These are phyloP conservation scores for Erebia aethiops DNA, from an alignment of 2,888 invertebrate genomes.

Conservation along the genomic window DNA sequence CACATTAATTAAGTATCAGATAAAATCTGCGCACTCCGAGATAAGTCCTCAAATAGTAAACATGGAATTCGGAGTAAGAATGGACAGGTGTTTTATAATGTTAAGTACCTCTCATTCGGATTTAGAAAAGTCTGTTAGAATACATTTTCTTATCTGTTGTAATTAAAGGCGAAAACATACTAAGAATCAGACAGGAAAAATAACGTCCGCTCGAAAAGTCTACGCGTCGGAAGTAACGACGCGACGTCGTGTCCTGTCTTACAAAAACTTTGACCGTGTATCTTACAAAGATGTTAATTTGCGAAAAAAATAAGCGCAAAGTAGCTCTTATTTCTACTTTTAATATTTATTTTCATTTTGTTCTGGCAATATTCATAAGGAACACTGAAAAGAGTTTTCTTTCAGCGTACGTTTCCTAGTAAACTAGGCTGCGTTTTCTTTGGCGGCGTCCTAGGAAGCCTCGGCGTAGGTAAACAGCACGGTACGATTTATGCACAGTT, in stretches of 20 bases:
- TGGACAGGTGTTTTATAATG: slow-evolving; percentile 48
- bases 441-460: slow-evolving; percentile 69
- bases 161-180: background rate
- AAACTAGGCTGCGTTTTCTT: slow-evolving; percentile 78
- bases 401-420: slow-evolving; percentile 54
- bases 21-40: slow-evolving; percentile 62
- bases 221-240: too few species aligned
- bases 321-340: background rate
- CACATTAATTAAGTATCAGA: slow-evolving; percentile 78
- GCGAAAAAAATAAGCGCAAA: background rate
- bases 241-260: too few species aligned
- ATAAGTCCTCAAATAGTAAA: slow-evolving; percentile 54
- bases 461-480: slow-evolving; percentile 74
- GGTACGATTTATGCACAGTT: slow-evolving; percentile 78
- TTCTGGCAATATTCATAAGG: slow-evolving; percentile 21
- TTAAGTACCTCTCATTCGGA: background rate
- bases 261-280: too few species aligned
- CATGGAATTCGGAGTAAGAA: slow-evolving; percentile 45
- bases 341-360: slow-evolving; percentile 4
- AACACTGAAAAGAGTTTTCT: slow-evolving; percentile 57
- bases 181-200: too few species aligned
- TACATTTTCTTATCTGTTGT: background rate
- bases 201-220: too few species aligned
- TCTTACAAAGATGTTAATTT: too few species aligned
- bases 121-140: background rate